Evolutionary conservation across 2,797 vertebrate genomes (phyloP).

Genomic region (Enteromius treurensis): DNA sequence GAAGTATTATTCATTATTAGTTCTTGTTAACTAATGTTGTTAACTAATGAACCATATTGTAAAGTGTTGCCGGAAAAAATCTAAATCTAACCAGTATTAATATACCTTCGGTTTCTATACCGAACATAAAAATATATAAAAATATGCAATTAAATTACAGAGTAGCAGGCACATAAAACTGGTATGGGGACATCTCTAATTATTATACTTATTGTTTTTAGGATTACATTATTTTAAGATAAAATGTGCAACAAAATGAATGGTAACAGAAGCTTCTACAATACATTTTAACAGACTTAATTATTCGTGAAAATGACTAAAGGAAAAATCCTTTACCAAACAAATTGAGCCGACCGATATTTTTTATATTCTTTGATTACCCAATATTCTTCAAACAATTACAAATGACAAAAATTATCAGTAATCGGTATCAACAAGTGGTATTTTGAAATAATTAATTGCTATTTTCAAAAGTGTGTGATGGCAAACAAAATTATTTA

Average conservation of each 20-base stretch:
- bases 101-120: background rate
- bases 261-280: background rate
- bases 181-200: background rate
- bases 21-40: too few species aligned
- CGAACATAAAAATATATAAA: too few species aligned
- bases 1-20: too few species aligned
- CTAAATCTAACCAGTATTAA: background rate
- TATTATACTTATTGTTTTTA: too few species aligned
- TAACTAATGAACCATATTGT: too few species aligned
- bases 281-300: background rate
- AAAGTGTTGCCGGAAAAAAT: too few species aligned
- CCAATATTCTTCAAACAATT: background rate
- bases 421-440: background rate
- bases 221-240: too few species aligned
- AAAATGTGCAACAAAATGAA: background rate
- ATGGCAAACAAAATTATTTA: background rate
- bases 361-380: background rate
- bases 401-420: background rate
- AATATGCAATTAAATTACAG: too few species aligned
- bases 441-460: background rate
- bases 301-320: background rate
- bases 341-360: background rate
- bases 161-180: too few species aligned
- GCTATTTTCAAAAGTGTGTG: background rate
- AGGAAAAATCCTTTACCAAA: background rate